Evolutionary conservation across 2,888 invertebrate species (phyloP).

Genomic region (Asteroscopus sphinx): DNA sequence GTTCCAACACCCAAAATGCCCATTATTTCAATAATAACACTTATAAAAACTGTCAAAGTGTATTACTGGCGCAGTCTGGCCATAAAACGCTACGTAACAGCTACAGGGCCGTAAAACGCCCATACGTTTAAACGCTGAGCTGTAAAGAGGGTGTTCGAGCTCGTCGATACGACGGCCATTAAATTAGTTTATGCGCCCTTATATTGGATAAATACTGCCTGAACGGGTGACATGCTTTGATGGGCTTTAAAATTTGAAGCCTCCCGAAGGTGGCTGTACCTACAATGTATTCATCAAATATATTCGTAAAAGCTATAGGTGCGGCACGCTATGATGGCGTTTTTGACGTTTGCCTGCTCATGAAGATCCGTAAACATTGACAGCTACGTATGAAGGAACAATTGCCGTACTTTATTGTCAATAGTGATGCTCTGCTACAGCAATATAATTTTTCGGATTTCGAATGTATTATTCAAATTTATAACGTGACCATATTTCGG

Average conservation of each 20-base stretch:
- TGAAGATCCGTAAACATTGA: no score
- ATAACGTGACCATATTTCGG: no score
- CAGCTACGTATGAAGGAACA: no score
- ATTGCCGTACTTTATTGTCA: no score
- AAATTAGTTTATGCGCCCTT: conserved; percentile 66
- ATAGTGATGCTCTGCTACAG: no score
- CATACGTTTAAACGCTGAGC: conserved; percentile 72
- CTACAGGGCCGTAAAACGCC: conserved; percentile 65
- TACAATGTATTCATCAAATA: conserved; percentile 17
- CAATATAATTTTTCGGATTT: no score
- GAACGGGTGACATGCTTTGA: conserved; percentile 51
- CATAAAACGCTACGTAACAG: conserved; percentile 61
- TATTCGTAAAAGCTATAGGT: not conserved
- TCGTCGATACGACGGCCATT: conserved; percentile 62
- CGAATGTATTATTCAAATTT: no score
- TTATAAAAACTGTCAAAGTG: conserved; percentile 55
- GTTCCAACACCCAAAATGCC: conserved; percentile 16
- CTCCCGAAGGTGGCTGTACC: conserved; percentile 20
- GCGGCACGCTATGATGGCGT: no score
- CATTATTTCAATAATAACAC: conserved; percentile 55
- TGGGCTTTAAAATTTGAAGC: conserved; percentile 37
- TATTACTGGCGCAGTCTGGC: conserved; percentile 48
- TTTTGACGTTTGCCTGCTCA: no score
- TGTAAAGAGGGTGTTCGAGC: conserved; percentile 60
- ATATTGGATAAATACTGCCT: conserved; percentile 55